Evolutionary conservation across 2,113 vertebrate species (phyloP).

Genomic region (Cavia aperea): DNA sequence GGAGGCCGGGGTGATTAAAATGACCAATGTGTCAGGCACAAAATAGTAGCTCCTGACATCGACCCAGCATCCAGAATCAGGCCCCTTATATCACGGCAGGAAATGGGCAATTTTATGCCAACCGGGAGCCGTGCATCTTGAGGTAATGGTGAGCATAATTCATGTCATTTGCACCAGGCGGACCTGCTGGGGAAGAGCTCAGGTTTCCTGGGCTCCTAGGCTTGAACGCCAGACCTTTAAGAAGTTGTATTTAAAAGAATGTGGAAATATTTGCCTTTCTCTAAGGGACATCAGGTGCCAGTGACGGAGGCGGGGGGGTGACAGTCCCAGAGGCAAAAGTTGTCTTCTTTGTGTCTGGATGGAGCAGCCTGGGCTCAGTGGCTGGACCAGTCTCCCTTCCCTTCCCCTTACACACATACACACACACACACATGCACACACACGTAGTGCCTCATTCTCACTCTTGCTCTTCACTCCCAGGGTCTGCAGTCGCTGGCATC

Average conservation of each 20-base stretch:
- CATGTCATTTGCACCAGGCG: conserved; percentile 18
- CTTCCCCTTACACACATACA: neutral
- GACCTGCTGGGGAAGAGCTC: conserved; percentile 31
- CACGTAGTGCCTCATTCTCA: neutral
- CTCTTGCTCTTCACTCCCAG: neutral
- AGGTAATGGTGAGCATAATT: conserved; percentile 60
- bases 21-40: neutral
- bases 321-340: neutral
- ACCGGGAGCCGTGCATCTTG: conserved; percentile 43
- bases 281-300: neutral
- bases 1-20: conserved; percentile 21
- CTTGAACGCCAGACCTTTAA: conserved; percentile 38
- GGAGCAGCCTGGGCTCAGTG: neutral
- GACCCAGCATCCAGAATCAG: neutral
- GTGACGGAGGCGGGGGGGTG: neutral
- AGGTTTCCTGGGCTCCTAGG: conserved; percentile 7
- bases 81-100: conserved; percentile 38
- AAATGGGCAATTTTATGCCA: conserved; percentile 63
- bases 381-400: no score
- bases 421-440: no score
- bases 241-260: conserved; percentile 39
- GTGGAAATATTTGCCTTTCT: conserved; percentile 37
- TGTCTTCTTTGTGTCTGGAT: neutral
- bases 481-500: neutral
- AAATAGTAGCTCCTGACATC: conserved; percentile 21